Base-by-base conservation (phyloP, 2,888 invertebrate genomes). In the Xanthorhoe designata region DNA sequence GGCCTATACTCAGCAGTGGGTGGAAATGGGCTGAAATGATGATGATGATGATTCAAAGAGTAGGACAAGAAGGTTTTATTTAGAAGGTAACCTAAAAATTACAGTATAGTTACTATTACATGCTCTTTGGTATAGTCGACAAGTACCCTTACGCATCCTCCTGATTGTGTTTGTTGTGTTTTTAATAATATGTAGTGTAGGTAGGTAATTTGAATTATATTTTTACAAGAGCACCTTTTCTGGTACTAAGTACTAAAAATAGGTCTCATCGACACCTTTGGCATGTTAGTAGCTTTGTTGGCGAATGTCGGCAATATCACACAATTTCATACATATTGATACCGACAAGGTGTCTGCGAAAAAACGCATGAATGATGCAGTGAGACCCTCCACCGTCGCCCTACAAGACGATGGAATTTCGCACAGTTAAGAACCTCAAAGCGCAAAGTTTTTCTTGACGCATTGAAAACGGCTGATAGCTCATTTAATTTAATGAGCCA, bases 331-430 rank as follows among this genome's bases (percentile, higher is more conserved):
- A 90, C 89, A 92, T 90, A 92, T 90, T 90, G 87, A 91, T 88
- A 90, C 83, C 76, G 77, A 86, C 86, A 87, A 90, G 91, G 91
- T 92, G 92, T 90, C 83, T 78, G 78, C 82, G 84, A 92, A 93
- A 93, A 92, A 92, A 85, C 83, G 63, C 80, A 90, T 93, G 91
- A 92, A 92, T 92, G 89, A 93, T 92, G 88, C 91, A 92, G 91
- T 83, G 91, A 86, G 90, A 89, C 88, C 81, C 88, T 79, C 89
- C 87, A 74, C 80, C 76, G 76, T 80, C 76, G 86, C 88, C 84
- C 88, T 87, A 91, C 91, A 91, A 84, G 88, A 84, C 85, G 81
- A 89, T 84, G 79, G 92, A 88, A 92, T 92, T 88, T 88, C 84
- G 82, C 88, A 85, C 89, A 88, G 86, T 87, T 88, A 85, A 80